These are phyloP conservation scores for Bibio marci DNA, from an alignment of 2,888 invertebrate genomes.

Conservation along the genomic window DNA sequence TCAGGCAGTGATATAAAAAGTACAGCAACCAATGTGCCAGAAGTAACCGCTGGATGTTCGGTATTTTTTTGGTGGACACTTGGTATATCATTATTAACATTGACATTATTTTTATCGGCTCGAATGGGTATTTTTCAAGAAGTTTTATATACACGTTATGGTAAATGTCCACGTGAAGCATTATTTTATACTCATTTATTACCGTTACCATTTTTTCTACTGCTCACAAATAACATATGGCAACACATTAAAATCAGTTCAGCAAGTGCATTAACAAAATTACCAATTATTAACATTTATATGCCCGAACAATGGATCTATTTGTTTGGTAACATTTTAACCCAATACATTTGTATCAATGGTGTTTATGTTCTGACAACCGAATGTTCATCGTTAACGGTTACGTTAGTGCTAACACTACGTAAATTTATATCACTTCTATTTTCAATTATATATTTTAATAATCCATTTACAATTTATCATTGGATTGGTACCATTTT, in stretches of 20 bases:
- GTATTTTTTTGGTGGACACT: conserved; percentile 42
- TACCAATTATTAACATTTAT: conserved; percentile 36
- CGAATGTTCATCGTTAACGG: conserved; percentile 83
- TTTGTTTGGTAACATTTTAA: conserved; percentile 64
- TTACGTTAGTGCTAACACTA: conserved; percentile 88
- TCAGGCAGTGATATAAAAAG: conserved; percentile 51
- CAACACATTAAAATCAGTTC: conserved; percentile 59
- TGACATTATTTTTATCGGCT: conserved; percentile 83
- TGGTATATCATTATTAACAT: conserved; percentile 67
- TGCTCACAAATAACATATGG: conserved; percentile 59
- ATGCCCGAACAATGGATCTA: conserved; percentile 64
- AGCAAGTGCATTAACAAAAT: conserved; percentile 34
- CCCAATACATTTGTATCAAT: conserved; percentile 89
- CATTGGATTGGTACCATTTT: conserved; percentile 85
- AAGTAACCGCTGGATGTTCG: conserved; percentile 16
- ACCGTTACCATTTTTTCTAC: conserved; percentile 75
- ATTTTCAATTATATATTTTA: conserved; percentile 86
- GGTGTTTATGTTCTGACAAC: conserved; percentile 89
- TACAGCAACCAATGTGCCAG: too few relatives aligned
- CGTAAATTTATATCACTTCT: conserved; percentile 88
- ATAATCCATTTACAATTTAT: conserved; percentile 77
- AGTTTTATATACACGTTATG: conserved; percentile 60
- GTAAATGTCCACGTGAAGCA: conserved; percentile 84
- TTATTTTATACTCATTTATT: conserved; percentile 77
- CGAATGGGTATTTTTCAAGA: conserved; percentile 94